Percentiles rank a stretch among this genome's conserved stretches.
Conservation (phyloP, 2,797 vertebrate genomes). For the Sciaenops ocellatus region DNA sequence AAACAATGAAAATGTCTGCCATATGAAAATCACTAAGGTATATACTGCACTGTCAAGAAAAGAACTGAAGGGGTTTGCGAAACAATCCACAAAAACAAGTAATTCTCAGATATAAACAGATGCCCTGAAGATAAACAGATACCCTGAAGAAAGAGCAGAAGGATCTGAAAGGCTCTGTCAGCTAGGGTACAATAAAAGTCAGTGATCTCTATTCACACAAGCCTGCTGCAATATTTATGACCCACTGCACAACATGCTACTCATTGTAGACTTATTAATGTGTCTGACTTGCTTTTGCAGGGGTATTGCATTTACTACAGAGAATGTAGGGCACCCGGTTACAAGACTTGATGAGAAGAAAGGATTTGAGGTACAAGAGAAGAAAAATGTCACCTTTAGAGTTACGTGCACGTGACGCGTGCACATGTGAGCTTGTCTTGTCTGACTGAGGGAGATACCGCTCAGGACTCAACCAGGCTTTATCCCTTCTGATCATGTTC, state of each 20-base stretch:
- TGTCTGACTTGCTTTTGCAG: conserved; percentile 15
- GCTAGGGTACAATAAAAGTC: conserved; percentile 34
- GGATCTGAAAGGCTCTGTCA: conserved; percentile 44
- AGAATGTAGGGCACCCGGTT: not conserved
- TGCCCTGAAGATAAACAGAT: conserved; percentile 58
- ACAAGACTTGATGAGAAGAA: not conserved
- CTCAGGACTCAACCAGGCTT: conserved; percentile 57
- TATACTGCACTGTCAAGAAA: not conserved
- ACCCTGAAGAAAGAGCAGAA: conserved; percentile 39
- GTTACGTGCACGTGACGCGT: conserved; percentile 23
- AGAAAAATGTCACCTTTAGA: conserved; percentile 45
- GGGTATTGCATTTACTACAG: conserved; percentile 15
- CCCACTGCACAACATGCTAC: conserved; percentile 1
- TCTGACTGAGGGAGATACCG: conserved; percentile 69
- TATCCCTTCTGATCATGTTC: conserved; percentile 78
- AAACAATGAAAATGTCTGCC: conserved; percentile 4
- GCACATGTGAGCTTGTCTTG: conserved; percentile 35
- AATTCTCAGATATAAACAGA: conserved; percentile 44
- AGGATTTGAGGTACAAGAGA: conserved; percentile 16
- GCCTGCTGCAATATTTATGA: conserved; percentile 52
- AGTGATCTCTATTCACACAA: conserved; percentile 42
- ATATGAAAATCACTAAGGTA: conserved; percentile 11
- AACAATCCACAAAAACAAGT: conserved; percentile 33
- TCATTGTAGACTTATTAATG: conserved; percentile 32
- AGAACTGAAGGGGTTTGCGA: conserved; percentile 7